Base-by-base conservation (phyloP, 2,888 invertebrate species). In the Drosophila infuscata region DNA sequence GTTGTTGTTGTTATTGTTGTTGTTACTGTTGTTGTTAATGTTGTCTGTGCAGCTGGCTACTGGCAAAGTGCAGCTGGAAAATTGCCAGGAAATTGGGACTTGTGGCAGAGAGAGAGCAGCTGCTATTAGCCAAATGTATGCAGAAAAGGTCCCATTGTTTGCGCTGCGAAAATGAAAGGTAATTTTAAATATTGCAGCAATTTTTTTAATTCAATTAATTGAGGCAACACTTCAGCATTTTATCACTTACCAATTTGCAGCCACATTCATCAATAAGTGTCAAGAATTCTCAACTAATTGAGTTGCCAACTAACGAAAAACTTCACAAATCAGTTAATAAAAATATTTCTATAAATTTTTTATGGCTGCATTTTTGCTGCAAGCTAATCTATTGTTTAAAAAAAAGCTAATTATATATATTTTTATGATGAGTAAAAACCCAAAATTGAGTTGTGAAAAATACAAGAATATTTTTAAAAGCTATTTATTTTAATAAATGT, bases 81-180 rank as follows among this genome's bases (percentile, higher is more conserved):
- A 68, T 67, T 52, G 81, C 74, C 82, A 72, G 76, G 80, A 88
- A 88, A 88, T 79, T 74, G 73, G 53, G 54, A 12, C 29, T 4
- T 38, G 46, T 56, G 49, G 25, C 17, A 35, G 15, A n/a, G 65
- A 68, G 65, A 68, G 68, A 51, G 54, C 70, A 79, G 79, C 60
- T 70, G 76, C 79, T 33, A 66, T 63, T 74, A 36, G 12, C 48
- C n/a, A 20, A 64, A 17, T 48, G 36, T 30, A 9, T 48, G 57
- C 35, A 25, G 20, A 25, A n/a, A 54, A 60, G 51, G 51, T 70
- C 36, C 3, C 12, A 17, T 32, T 56, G 56, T 32, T 46, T 12
- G 30, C 4, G 9, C 25, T 15, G 48, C 15, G 8, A 46, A 38
- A 46, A 29, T 38, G 52, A 59, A 70, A 68, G 67, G 20, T 29